Evolutionary conservation across 2,113 vertebrate genomes (phyloP).

Genomic region (Nothobranchius kuhntae): DNA sequence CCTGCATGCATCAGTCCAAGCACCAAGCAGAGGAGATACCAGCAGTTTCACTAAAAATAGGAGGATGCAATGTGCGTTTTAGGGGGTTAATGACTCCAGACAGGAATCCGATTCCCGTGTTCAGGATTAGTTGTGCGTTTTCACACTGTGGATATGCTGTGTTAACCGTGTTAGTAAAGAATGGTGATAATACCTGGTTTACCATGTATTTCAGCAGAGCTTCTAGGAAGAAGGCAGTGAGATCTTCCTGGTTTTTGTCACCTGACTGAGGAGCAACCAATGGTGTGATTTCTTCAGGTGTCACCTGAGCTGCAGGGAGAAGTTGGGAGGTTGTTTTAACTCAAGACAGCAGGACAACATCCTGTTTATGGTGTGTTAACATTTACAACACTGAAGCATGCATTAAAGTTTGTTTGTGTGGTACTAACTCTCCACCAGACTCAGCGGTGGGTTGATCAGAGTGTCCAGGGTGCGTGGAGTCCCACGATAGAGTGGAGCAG

Average conservation of each 20-base stretch:
- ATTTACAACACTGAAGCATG: not conserved
- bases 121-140: slow-evolving; percentile 25
- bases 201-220: slow-evolving; percentile 98
- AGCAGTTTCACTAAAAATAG: not conserved
- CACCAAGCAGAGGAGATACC: slow-evolving; percentile 28
- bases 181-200: slow-evolving; percentile 90
- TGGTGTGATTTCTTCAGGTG: slow-evolving; percentile 96
- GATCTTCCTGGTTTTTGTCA: slow-evolving; percentile 98
- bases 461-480: slow-evolving; percentile 93
- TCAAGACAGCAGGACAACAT: not conserved
- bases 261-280: slow-evolving; percentile 96
- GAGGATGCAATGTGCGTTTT: slow-evolving; percentile 12
- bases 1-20: slow-evolving; percentile 19
- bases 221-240: slow-evolving; percentile 97
- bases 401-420: slow-evolving; percentile 8
- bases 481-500: slow-evolving; percentile 87
- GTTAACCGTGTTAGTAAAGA: slow-evolving; percentile 75
- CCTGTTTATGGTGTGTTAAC: too few species aligned
- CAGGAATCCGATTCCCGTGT: slow-evolving; percentile 8
- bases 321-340: not conserved
- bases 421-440: slow-evolving; percentile 92
- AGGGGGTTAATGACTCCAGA: slow-evolving; percentile 27
- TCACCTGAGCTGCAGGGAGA: slow-evolving; percentile 88
- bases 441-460: slow-evolving; percentile 92
- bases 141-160: slow-evolving; percentile 14